Evolutionary conservation across 2,888 invertebrate genomes (phyloP).

Genomic region (Eumacrocentrus americanus): DNA sequence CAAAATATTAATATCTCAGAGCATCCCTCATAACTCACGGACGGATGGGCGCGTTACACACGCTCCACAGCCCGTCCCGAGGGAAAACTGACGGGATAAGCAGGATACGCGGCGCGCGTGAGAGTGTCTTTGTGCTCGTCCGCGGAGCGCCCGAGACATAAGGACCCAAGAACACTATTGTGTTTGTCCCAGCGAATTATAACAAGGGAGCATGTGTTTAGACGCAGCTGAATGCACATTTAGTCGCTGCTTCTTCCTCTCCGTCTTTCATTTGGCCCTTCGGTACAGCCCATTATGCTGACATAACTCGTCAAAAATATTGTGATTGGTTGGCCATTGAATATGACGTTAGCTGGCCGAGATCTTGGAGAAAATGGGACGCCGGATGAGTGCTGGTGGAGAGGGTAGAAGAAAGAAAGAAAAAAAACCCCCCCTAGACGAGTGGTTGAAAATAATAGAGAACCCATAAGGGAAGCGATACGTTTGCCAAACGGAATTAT

Average conservation of each 20-base stretch:
- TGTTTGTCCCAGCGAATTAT: conserved; percentile 45
- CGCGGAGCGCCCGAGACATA: conserved; percentile 31
- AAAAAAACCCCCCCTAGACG: conserved; percentile 15
- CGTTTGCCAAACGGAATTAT: conserved; percentile 40
- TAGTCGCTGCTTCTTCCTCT: conserved; percentile 37
- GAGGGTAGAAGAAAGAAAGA: conserved; percentile 27
- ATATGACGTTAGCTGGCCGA: conserved; percentile 55
- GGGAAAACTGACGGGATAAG: conserved; percentile 49
- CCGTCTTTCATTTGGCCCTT: conserved; percentile 23
- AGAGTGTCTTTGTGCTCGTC: conserved; percentile 56
- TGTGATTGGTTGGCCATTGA: conserved; percentile 57
- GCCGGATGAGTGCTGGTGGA: conserved; percentile 8
- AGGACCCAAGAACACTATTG: conserved; percentile 32
- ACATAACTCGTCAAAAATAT: conserved; percentile 62
- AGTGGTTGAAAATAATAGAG: conserved; percentile 26
- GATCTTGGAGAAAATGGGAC: conserved; percentile 13
- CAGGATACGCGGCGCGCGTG: conserved; percentile 45
- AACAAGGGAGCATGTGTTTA: conserved; percentile 48
- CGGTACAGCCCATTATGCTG: conserved; percentile 49
- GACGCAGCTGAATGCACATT: conserved; percentile 53
- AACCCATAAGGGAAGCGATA: conserved; percentile 37
- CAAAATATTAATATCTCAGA: conserved; percentile 62
- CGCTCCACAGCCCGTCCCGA: conserved; percentile 57
- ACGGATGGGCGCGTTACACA: conserved; percentile 59
- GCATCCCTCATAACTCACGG: conserved; percentile 61